Conservation (phyloP, 2,113 vertebrate species). For the Myotis brandtii region DNA sequence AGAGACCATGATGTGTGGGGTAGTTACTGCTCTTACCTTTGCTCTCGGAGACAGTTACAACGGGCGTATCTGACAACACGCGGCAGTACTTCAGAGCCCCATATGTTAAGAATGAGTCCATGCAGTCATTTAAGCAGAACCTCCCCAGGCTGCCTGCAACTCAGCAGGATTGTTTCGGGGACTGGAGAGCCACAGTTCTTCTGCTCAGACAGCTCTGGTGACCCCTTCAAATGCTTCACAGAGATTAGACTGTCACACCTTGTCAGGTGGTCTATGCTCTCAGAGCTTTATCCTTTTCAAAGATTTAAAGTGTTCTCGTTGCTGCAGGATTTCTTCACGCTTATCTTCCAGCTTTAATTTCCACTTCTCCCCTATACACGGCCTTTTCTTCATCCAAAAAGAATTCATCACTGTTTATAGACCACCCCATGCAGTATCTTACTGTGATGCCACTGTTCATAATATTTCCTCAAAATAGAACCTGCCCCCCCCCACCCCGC, state of each 20-base stretch:
- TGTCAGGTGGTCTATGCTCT: conserved; percentile 57
- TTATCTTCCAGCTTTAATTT: conserved; percentile 21
- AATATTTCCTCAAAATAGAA: neutral
- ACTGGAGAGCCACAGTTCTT: conserved; percentile 37
- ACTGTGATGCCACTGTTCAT: neutral
- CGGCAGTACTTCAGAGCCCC: neutral
- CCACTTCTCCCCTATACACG: neutral
- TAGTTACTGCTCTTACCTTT: conserved; percentile 35
- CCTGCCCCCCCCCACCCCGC: fast-evolving
- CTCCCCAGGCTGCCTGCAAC: neutral
- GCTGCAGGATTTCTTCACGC: neutral
- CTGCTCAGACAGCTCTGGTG: conserved; percentile 65
- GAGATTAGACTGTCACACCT: conserved; percentile 61
- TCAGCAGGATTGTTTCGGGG: conserved; percentile 20
- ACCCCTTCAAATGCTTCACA: conserved; percentile 59
- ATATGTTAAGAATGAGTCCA: conserved; percentile 52
- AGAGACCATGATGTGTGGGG: neutral
- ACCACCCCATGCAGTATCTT: neutral
- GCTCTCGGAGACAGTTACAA: conserved; percentile 30
- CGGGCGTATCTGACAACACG: neutral
- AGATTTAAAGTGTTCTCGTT: neutral
- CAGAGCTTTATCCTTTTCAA: conserved; percentile 13
- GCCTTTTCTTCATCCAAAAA: neutral
- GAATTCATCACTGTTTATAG: neutral
- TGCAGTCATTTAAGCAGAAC: conserved; percentile 57